Conservation (phyloP, 1,140 invertebrate species). For the Lerema accius region DNA sequence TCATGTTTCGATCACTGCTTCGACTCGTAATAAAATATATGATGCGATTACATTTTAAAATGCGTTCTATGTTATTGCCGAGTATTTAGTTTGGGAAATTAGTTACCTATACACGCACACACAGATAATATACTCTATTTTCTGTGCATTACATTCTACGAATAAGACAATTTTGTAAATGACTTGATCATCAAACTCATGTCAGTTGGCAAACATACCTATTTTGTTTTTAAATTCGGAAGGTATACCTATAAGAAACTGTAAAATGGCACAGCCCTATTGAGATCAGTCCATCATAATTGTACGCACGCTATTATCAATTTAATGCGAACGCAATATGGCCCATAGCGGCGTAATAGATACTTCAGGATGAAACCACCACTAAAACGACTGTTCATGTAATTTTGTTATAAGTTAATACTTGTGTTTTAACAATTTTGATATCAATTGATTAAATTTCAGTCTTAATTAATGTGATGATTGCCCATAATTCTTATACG, state of each 20-base stretch:
- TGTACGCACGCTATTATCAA: slow-evolving; percentile 11
- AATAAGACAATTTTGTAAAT: too few species aligned
- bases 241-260: too few species aligned
- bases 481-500: too few species aligned
- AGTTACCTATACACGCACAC: too few species aligned
- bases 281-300: neutral
- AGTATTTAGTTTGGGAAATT: neutral
- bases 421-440: neutral
- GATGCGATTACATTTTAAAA: neutral
- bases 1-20: slow-evolving; percentile 34
- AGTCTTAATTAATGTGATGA: too few species aligned
- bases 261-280: slow-evolving; percentile 2
- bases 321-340: slow-evolving; percentile 18
- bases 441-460: neutral
- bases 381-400: neutral
- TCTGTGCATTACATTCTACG: too few species aligned
- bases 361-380: neutral
- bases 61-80: neutral
- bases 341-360: slow-evolving; percentile 1
- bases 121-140: too few species aligned
- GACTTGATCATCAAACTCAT: too few species aligned
- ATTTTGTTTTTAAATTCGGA: too few species aligned
- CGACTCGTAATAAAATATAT: slow-evolving; percentile 16
- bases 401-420: neutral
- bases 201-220: too few species aligned